Evolutionary conservation across 1,140 invertebrate genomes (phyloP).

Genomic region (Anadara kagoshimensis): DNA sequence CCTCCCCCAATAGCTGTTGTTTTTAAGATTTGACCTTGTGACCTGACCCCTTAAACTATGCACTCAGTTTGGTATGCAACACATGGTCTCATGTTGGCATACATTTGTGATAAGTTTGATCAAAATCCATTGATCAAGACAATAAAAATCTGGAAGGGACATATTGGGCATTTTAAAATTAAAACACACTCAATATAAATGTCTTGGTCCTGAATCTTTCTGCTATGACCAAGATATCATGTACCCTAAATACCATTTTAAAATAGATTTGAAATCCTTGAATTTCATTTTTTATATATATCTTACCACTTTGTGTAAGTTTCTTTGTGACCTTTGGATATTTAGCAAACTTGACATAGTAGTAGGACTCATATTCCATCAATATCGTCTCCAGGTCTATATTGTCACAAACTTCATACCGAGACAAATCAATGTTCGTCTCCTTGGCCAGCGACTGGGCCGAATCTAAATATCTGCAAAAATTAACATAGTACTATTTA

Average conservation of each 20-base stretch:
- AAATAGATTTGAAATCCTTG: neutral
- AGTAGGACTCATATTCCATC: conserved; percentile 91
- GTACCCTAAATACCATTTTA: neutral
- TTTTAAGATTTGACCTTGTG: too few species aligned
- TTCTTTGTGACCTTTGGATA: conserved; percentile 86
- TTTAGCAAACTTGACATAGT: conserved; percentile 88
- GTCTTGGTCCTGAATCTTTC: too few species aligned
- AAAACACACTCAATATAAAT: too few species aligned
- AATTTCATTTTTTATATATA: neutral
- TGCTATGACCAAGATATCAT: too few species aligned
- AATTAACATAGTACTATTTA: neutral
- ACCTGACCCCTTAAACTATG: too few species aligned
- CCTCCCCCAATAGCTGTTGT: too few species aligned
- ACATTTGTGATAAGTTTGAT: too few species aligned
- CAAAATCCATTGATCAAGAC: too few species aligned
- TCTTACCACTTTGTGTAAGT: conserved; percentile 66
- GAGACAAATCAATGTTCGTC: conserved; percentile 80
- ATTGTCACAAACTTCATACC: conserved; percentile 90
- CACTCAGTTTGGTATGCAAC: too few species aligned
- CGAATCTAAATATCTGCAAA: conserved; percentile 77
- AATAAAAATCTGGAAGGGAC: too few species aligned
- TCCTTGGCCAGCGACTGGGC: conserved; percentile 80
- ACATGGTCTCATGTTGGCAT: too few species aligned
- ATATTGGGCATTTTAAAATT: too few species aligned
- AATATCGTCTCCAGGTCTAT: conserved; percentile 90